phyloP scores from a whole-genome alignment of 2,888 invertebrate species.

The Drosophila neonasuta region DNA sequence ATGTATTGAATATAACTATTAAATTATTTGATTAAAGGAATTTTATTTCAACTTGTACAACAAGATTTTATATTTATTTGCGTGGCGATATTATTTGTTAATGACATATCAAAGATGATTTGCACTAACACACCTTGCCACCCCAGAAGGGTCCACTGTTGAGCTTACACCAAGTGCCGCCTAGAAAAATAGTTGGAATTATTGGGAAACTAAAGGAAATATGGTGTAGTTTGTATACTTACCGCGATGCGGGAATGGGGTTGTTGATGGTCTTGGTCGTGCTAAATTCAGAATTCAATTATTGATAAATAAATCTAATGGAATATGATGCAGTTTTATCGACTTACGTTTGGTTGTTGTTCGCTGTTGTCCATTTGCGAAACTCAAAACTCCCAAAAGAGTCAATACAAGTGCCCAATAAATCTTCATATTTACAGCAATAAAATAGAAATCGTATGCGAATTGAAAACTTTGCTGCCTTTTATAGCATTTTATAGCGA shows the following conservation, averaged over 20 bases:
- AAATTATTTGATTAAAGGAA: no score
- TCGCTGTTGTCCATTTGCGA: background rate
- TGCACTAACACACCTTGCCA: constrained; percentile 4
- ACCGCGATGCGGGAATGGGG: background rate
- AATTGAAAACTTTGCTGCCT: background rate
- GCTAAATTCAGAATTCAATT: no score
- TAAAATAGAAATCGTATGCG: background rate
- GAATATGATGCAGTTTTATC: background rate
- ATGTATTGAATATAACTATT: background rate
- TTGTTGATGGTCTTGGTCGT: no score
- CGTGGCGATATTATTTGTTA: no score
- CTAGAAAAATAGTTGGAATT: background rate
- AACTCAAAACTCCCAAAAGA: background rate
- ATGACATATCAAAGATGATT: background rate
- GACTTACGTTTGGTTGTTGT: no score
- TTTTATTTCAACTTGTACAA: no score
- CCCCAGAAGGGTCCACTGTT: constrained; percentile 15
- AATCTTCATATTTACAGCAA: background rate
- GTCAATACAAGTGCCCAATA: background rate
- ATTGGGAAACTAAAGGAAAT: background rate
- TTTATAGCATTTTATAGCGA: background rate
- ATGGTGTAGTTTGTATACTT: background rate
- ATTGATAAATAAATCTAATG: no score
- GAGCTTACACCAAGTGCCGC: constrained; percentile 12
- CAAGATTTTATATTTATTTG: no score